Conservation (phyloP, 35 echinoderm and acorn worm species). For the Ophioderma brevispina region DNA sequence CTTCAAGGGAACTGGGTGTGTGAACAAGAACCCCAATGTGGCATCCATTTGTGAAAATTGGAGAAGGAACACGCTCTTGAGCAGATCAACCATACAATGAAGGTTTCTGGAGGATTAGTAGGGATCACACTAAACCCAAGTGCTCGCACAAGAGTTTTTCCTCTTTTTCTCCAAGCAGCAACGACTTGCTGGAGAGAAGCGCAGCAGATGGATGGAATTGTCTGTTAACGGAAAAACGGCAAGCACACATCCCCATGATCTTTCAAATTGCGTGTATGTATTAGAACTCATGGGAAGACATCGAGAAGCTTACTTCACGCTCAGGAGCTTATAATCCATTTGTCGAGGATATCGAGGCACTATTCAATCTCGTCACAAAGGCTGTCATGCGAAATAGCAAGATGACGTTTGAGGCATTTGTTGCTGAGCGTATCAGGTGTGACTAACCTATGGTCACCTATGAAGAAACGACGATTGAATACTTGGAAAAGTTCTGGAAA, state of each 20-base stretch:
- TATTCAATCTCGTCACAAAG: background rate
- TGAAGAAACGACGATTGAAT: constrained; percentile 32
- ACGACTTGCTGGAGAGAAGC: constrained; percentile 2
- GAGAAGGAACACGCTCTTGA: constrained; percentile 40
- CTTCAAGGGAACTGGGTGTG: too few species aligned
- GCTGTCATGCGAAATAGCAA: background rate
- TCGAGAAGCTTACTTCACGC: background rate
- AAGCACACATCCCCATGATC: constrained; percentile 15
- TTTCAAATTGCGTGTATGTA: background rate
- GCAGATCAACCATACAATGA: constrained; percentile 30
- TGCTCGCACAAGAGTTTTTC: constrained; percentile 27
- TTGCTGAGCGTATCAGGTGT: background rate
- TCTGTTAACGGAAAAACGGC: background rate
- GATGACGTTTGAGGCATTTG: constrained; percentile 14
- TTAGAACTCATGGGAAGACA: background rate
- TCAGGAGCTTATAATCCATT: background rate
- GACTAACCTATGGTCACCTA: background rate
- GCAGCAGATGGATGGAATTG: background rate
- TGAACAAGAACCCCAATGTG: too few species aligned
- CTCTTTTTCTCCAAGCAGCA: constrained; percentile 12
- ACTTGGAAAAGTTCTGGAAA: background rate
- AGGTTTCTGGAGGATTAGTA: constrained; percentile 32
- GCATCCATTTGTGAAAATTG: too few species aligned
- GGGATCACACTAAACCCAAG: constrained; percentile 17
- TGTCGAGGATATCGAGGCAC: background rate